Evolutionary conservation across 2,888 invertebrate species (phyloP).

Genomic region (Epiblema foenella): DNA sequence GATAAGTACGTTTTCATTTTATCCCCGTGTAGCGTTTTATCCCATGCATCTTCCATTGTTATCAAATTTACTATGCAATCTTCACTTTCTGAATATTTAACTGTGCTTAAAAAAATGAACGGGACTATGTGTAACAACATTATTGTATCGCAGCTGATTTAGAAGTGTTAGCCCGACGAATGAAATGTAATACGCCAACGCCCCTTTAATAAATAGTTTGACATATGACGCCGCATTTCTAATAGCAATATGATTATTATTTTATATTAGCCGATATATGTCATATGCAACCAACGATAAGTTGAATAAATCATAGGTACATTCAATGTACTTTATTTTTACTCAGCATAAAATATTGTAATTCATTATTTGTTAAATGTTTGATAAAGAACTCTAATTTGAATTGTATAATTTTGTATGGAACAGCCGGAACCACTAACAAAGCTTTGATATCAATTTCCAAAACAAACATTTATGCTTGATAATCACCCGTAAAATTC

Average conservation of each 20-base stretch:
- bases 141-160: background rate
- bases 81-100: background rate
- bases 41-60: conserved; percentile 12
- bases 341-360: too few species aligned
- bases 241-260: background rate
- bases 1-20: background rate
- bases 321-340: too few species aligned
- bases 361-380: too few species aligned
- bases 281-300: too few species aligned
- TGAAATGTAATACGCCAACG: background rate
- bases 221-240: background rate
- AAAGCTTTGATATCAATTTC: too few species aligned
- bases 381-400: too few species aligned
- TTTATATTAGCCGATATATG: too few species aligned
- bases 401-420: too few species aligned
- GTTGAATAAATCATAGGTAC: too few species aligned
- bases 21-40: background rate
- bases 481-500: too few species aligned
- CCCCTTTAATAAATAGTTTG: background rate
- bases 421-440: too few species aligned
- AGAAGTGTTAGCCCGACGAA: background rate
- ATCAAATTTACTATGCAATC: conserved; percentile 3
- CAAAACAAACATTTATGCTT: too few species aligned
- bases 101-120: background rate
- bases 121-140: background rate